Evolutionary conservation across 2,888 invertebrate species (phyloP).

Genomic region (Aethes cnicana): DNA sequence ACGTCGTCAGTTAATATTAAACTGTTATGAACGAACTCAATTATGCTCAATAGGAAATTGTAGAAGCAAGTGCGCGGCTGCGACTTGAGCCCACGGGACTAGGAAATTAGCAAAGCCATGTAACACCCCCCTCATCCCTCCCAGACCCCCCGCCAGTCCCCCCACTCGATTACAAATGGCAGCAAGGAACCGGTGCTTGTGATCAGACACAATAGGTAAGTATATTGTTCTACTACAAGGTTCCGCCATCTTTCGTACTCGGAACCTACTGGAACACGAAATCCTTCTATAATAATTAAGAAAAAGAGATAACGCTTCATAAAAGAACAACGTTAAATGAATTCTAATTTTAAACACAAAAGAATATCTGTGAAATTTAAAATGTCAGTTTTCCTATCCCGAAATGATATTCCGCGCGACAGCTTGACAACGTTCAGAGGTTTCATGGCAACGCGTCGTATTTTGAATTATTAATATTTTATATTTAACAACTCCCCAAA

Average conservation of each 20-base stretch:
- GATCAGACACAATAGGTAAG: slow-evolving; percentile 26
- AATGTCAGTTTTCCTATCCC: not conserved
- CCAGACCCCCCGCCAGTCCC: slow-evolving; percentile 17
- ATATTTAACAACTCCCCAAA: no score
- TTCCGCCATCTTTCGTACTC: slow-evolving; percentile 27
- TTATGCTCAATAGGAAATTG: slow-evolving; percentile 49
- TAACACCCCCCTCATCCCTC: slow-evolving; percentile 40
- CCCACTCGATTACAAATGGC: slow-evolving; percentile 32
- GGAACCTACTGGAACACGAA: slow-evolving; percentile 29
- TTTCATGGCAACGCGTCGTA: not conserved
- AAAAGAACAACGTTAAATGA: not conserved
- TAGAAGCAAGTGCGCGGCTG: slow-evolving; percentile 49
- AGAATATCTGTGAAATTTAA: not conserved
- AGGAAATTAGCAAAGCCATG: slow-evolving; percentile 65
- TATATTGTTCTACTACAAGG: slow-evolving; percentile 32
- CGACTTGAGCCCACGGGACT: slow-evolving; percentile 59
- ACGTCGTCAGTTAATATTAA: no score
- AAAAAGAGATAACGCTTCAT: no score
- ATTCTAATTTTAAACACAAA: not conserved
- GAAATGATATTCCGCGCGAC: not conserved
- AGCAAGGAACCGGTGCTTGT: slow-evolving; percentile 34
- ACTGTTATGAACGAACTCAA: not conserved
- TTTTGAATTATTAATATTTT: no score
- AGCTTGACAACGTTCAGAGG: not conserved
- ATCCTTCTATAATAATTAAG: slow-evolving; percentile 7